phyloP scores from a whole-genome alignment of 2,797 vertebrate genomes.

The Sparidentex hasta region DNA sequence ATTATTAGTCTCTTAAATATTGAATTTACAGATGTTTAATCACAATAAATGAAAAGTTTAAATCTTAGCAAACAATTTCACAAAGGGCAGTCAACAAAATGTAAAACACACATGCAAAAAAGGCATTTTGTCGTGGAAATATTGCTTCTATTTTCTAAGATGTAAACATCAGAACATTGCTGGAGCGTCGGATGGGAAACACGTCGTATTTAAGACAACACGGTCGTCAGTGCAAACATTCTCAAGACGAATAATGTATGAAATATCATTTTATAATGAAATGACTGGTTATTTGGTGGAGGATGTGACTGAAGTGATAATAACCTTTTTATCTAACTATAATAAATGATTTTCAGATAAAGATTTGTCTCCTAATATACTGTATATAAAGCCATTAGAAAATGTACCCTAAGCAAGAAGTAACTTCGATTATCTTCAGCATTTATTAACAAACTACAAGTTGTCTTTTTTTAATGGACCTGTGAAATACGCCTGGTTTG shows the following conservation, averaged over 20 bases:
- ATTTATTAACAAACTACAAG: neutral
- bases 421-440: conserved; percentile 7
- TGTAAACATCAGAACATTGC: conserved; percentile 67
- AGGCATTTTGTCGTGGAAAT: conserved; percentile 64
- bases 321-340: neutral
- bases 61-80: conserved; percentile 32
- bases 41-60: conserved; percentile 26
- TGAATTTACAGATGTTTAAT: conserved; percentile 26
- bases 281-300: neutral
- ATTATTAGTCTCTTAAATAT: neutral
- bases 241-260: conserved; percentile 15
- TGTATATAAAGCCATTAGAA: neutral
- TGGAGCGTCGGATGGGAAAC: conserved; percentile 47
- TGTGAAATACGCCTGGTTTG: neutral
- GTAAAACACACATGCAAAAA: conserved; percentile 51
- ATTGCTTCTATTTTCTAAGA: conserved; percentile 69
- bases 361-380: neutral
- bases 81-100: conserved; percentile 21
- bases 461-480: neutral
- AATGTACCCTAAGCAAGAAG: neutral
- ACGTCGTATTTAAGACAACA: conserved; percentile 69
- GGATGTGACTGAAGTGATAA: neutral
- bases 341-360: conserved; percentile 14
- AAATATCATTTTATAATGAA: neutral
- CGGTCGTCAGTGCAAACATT: conserved; percentile 80